phyloP scores from a whole-genome alignment of 2,888 invertebrate genomes.

The Sphinx pinastri region DNA sequence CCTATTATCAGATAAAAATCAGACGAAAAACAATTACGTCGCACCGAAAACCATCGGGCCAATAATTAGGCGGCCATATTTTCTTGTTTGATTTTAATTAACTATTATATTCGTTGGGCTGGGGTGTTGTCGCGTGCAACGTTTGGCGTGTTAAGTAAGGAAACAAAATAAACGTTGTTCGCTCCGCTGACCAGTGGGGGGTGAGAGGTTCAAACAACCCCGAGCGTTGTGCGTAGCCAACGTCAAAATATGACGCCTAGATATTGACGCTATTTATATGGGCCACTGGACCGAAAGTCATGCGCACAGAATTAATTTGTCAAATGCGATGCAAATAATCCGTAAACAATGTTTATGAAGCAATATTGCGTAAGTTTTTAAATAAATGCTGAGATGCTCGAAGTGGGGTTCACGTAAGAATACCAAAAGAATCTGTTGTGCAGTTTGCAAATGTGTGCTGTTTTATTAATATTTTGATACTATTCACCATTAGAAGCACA shows the following conservation, averaged over 20 bases:
- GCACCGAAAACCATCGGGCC: slow-evolving; percentile 4
- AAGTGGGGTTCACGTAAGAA: too few relatives aligned
- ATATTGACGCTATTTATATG: slow-evolving; percentile 14
- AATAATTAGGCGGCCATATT: slow-evolving; percentile 2
- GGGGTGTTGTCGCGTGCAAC: slow-evolving; percentile 39
- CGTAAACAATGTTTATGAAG: background rate
- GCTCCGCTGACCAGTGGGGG: slow-evolving; percentile 37
- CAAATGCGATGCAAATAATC: background rate
- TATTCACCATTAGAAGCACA: too few relatives aligned
- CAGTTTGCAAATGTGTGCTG: too few relatives aligned
- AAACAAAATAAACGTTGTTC: slow-evolving; percentile 42
- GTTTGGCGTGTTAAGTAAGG: slow-evolving; percentile 42
- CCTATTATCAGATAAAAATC: slow-evolving; percentile 10
- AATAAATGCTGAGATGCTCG: too few relatives aligned
- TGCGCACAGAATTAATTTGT: background rate
- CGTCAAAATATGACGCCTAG: slow-evolving; percentile 36
- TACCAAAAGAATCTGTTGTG: too few relatives aligned
- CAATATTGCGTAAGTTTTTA: background rate
- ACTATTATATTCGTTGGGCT: slow-evolving; percentile 13
- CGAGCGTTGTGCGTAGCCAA: slow-evolving; percentile 39
- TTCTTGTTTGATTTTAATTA: slow-evolving; percentile 22
- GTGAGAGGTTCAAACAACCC: slow-evolving; percentile 28
- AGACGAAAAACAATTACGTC: slow-evolving; percentile 19
- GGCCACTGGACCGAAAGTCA: background rate
- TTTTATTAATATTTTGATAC: too few relatives aligned